Evolutionary conservation across 37 sponge, comb jelly and placozoan genomes (phyloP).

Genomic region (Hormiphora californensis): DNA sequence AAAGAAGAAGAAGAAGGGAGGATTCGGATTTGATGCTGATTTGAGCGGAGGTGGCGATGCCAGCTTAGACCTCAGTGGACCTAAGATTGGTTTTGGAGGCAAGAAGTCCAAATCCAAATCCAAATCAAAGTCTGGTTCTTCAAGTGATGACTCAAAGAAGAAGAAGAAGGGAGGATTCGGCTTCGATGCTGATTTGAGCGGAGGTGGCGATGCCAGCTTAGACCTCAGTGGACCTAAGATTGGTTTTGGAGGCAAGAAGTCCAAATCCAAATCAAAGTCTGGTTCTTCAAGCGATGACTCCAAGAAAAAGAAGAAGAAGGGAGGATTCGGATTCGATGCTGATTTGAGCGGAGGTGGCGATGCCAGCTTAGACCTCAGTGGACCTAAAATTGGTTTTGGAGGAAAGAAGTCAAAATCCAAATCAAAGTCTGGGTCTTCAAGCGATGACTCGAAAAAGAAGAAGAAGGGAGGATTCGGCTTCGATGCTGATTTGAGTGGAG

Average conservation of each 20-base stretch:
- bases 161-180: conserved; percentile 47
- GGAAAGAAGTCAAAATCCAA: no score
- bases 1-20: no score
- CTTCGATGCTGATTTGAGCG: neutral
- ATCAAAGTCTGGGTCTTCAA: no score
- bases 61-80: neutral
- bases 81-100: neutral
- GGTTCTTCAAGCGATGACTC: conserved; percentile 37
- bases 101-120: neutral
- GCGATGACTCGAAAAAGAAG: no score
- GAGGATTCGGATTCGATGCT: conserved; percentile 29
- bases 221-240: no score
- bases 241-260: no score
- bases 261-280: no score
- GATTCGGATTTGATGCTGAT: conserved; percentile 4
- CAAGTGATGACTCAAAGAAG: neutral
- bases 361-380: no score
- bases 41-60: neutral
- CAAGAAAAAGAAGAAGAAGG: conserved; percentile 46
- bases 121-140: no score
- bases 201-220: no score
- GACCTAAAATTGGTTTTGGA: no score
- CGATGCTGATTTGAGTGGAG: neutral
- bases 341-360: neutral
- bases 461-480: neutral